Evolutionary conservation across 2,113 vertebrate species (phyloP).

Genomic region (Coreoperca whiteheadi): DNA sequence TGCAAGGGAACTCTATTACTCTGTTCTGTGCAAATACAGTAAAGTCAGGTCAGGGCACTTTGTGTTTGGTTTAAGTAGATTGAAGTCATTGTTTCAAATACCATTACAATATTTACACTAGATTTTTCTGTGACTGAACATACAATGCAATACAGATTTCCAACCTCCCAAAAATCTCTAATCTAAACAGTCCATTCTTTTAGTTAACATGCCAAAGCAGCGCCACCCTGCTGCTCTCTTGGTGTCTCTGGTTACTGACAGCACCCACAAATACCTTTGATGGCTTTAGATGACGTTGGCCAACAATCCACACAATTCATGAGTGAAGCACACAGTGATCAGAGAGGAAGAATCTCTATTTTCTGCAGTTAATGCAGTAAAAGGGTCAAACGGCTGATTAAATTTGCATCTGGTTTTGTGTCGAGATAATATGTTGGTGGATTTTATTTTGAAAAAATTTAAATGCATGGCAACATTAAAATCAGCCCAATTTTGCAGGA

Average conservation of each 20-base stretch:
- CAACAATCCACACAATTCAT: conserved; percentile 42
- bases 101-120: conserved; percentile 46
- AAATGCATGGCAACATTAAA: background rate
- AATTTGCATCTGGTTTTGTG: conserved; percentile 20
- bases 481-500: background rate
- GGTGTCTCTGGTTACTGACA: conserved; percentile 62
- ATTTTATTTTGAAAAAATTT: background rate
- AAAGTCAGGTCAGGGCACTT: conserved; percentile 50
- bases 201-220: conserved; percentile 53
- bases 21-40: conserved; percentile 11
- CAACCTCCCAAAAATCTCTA: conserved; percentile 45
- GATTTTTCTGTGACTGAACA: conserved; percentile 51
- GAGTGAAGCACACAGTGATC: conserved; percentile 33
- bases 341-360: conserved; percentile 23
- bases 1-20: background rate
- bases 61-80: conserved; percentile 55
- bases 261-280: conserved; percentile 67
- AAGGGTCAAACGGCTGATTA: conserved; percentile 17
- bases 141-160: conserved; percentile 32
- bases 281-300: conserved; percentile 56
- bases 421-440: background rate
- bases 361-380: conserved; percentile 14
- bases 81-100: conserved; percentile 49
- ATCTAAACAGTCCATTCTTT: conserved; percentile 65
- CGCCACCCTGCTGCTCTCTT: conserved; percentile 53